Evolutionary conservation across 1,140 invertebrate genomes (phyloP), one percentile per base, ranked within the genome.

Genomic region (Homalodisca vitripennis): DNA sequence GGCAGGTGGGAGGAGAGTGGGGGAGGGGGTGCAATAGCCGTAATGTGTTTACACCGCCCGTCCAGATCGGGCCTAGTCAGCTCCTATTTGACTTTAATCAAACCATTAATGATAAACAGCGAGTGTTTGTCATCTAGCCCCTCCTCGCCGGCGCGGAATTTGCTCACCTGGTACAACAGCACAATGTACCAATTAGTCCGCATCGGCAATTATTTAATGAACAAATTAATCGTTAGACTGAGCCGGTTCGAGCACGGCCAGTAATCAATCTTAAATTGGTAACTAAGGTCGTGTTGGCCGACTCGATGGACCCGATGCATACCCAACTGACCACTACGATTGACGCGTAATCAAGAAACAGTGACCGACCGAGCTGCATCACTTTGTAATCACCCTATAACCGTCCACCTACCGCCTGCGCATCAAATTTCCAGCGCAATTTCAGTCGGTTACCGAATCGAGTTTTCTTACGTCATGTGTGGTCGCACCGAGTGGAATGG

Each of bases 21-120:
- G 34, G 34, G 34, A 41, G 34, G n/a, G 14, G 26, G 24, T 60
- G 12, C 55, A 60, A 60, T 60, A 60, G 24, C 55, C 27, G 26
- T 60, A 27, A 60, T 60, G 48, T 53, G 55, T 60, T 60, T 60
- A 29, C 34, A 6, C 34, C 6, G 34, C 27, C 55, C 55, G 55
- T 27, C 55, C 55, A 60, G 48, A 41, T 10, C 34, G 17, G 6
- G 55, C 55, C 55, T 29, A 60, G 55, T 60, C 55, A 60, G 55
- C 55, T 29, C 14, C 14, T 46, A 66, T 66, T 66, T 66, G 41
- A 24, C 63, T 66, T 66, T 66, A 66, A 66, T 66, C 63, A 66
- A 66, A 66, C 63, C 63, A 66, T 66, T 66, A 66, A 66, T 66
- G 63, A 66, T 31, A 66, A 66, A 66, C 63, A 66, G 41, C 26